Base-by-base conservation (phyloP, 1,140 invertebrate species). In the Hylyphantes graminicola region DNA sequence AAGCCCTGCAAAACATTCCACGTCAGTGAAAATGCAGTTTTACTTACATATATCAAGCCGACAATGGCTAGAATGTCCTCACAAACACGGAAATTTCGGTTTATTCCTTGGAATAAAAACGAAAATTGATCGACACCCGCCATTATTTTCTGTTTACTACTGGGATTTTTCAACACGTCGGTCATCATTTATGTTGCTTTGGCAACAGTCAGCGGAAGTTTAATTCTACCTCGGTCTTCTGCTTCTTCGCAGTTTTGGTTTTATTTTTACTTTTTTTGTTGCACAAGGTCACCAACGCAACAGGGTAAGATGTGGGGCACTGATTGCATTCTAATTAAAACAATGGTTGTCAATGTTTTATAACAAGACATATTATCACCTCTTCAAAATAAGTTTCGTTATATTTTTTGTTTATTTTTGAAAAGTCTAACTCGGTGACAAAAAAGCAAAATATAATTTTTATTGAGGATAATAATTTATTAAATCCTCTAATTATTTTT, bases 1-100 rank as follows among this genome's bases (percentile, higher is more conserved):
- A 86, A 72, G 15, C 84, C 85, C 55, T 84, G 77, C 13, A 85
- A 84, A 19, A 86, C 19, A 21, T 82, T 85, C 73, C 77, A 86
- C 10, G 86, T 78, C 5, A 86, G 51, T 10, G 78, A 17, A 50
- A 85, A 86, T 17, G 73, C 74, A 17, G 68, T 76, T 74, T 86
- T 86, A 7, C 86, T 63, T 12, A 81, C 74, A 50, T 83, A 86
- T 0, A 86, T 6, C 7, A 86, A 55, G 15, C 86, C 86, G 59
- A 86, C 76, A 54, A 86, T 68, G 9, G 86, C 85, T 35, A 86
- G 48, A 17, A 85, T 68, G 8, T 85, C 85, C 54, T 85, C 77
- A 63, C 15, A 67, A 6, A 54, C 53, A 35, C 59, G 57, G 12
- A 81, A 63, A 61, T 81, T 77, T 12, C 78, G 55, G 13, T 81